Evolutionary conservation across 2,113 vertebrate genomes (phyloP).

Genomic region (Poeciliopsis retropinna): DNA sequence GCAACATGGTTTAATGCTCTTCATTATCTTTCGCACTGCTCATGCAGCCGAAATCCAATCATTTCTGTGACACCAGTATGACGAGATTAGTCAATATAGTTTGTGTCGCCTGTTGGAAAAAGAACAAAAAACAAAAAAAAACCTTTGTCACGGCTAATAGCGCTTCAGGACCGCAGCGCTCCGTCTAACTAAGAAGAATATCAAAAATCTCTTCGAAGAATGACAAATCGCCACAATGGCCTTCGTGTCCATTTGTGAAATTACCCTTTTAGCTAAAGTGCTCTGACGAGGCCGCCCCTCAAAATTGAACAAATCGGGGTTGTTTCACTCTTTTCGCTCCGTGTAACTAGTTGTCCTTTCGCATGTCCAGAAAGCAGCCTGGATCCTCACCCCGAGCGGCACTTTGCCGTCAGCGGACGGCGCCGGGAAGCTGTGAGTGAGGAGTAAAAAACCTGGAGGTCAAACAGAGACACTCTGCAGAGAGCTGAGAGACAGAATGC

Average conservation of each 20-base stretch:
- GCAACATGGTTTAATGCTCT: constrained; percentile 5
- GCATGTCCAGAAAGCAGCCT: constrained; percentile 22
- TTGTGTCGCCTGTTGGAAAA: neutral
- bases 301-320: constrained; percentile 32
- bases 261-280: constrained; percentile 68
- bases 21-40: constrained; percentile 7
- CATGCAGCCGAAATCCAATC: constrained; percentile 6
- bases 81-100: constrained; percentile 34
- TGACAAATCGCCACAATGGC: constrained; percentile 14
- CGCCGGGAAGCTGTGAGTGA: neutral
- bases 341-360: constrained; percentile 13
- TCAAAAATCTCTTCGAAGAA: constrained; percentile 35
- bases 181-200: constrained; percentile 47
- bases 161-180: constrained; percentile 20
- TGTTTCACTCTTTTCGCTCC: constrained; percentile 18
- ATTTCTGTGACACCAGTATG: constrained; percentile 36
- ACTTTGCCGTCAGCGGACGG: constrained; percentile 14
- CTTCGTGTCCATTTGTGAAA: constrained; percentile 67
- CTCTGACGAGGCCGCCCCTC: constrained; percentile 50
- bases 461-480: neutral
- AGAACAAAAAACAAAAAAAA: too few relatives aligned
- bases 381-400: constrained; percentile 10
- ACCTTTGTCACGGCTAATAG: constrained; percentile 48
- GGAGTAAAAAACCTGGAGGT: neutral
- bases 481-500: neutral